phyloP scores from a whole-genome alignment of 2,797 vertebrate species.

The Orestias chungarensis region DNA sequence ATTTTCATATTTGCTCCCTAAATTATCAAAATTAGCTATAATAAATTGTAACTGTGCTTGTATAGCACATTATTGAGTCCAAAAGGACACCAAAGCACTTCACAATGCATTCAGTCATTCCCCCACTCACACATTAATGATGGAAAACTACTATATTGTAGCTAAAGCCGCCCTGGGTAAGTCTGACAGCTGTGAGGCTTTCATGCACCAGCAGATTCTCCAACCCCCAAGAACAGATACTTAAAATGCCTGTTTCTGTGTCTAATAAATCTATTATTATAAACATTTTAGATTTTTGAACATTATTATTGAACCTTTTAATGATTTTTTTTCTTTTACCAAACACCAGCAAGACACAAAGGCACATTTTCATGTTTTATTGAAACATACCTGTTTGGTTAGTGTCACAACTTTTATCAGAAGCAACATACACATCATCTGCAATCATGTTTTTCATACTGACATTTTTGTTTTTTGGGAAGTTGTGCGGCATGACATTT shows the following conservation, averaged over 20 bases:
- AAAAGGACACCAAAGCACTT: too few species aligned
- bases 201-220: too few species aligned
- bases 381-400: conserved; percentile 70
- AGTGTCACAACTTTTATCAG: conserved; percentile 59
- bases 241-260: background rate
- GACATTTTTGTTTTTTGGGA: conserved; percentile 57
- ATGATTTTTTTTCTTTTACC: background rate
- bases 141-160: too few species aligned
- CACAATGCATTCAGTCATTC: too few species aligned
- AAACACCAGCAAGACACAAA: background rate
- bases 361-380: conserved; percentile 66
- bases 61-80: too few species aligned
- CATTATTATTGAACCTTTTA: background rate
- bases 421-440: conserved; percentile 67
- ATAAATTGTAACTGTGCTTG: too few species aligned
- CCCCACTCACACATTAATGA: too few species aligned
- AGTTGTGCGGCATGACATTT: conserved; percentile 51
- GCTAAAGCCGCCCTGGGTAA: too few species aligned
- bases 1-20: background rate
- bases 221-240: too few species aligned
- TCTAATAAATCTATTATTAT: background rate
- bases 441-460: conserved; percentile 52
- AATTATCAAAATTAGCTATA: background rate
- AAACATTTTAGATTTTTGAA: background rate
- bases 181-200: too few species aligned